Evolutionary conservation across 2,113 vertebrate species (phyloP), one percentile per base, ranked within the genome.

Genomic region (Microcebus griseorufus): DNA sequence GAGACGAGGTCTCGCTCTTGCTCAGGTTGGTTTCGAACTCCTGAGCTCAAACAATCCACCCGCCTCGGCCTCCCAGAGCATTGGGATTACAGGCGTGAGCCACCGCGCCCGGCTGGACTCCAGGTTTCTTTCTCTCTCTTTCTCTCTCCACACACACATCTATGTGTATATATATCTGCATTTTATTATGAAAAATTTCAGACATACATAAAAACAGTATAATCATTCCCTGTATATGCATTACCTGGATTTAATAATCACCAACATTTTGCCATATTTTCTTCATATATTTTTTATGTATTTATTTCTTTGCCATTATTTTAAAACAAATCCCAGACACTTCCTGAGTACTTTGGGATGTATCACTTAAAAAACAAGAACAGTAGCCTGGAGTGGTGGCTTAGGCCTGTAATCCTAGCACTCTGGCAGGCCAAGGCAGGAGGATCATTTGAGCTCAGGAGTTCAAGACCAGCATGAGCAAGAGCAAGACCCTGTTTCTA

Each of bases 221-320:
- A 79, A 45, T 70, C 22, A 65, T 39, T 72, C 62, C 1, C 58
- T 55, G 18, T 64, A 73, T 20, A 65, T 13, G n/a, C 13, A 81
- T 53, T 18, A 60, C 25, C 55, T 81, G 34, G 37, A 58, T 53
- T 55, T 75, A 58, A 58, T 85, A 65, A 55, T 45, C 32, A 55
- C 27, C 60, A 90, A 92, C 17, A 78, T 65, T 78, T 82, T 69
- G n/a, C 62, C 51, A 18, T 73, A 45, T 58, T 53, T 62, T 85
- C 34, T 82, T 88, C n/a, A 86, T 20, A 18, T 70, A 67, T 34
- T 79, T 72, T 84, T 45, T 13, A 90, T 80, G 25, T 87, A 18
- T 45, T 72, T 39, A 34, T 93, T 89, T 89, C 3, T 91, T 89
- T 94, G 55, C 2, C 34, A 55, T 94, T 85, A 84, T 80, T 96